Evolutionary conservation across 2,797 vertebrate genomes (phyloP).

Genomic region (Anniella stebbinsi): DNA sequence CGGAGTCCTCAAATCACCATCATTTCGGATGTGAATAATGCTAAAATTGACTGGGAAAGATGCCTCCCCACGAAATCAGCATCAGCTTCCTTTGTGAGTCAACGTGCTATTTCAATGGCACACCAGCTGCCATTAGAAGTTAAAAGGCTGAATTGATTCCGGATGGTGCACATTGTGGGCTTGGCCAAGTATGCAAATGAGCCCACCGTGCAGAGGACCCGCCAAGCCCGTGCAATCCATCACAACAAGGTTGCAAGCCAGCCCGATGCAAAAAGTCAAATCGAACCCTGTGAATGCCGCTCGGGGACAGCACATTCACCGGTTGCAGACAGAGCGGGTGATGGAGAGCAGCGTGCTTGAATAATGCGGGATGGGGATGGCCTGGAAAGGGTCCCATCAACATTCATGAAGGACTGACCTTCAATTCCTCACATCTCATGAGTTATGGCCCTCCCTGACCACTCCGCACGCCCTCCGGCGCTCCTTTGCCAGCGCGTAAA

Average conservation of each 20-base stretch:
- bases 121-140: background rate
- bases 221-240: background rate
- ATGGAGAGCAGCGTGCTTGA: background rate
- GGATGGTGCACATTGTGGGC: too few relatives aligned
- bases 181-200: background rate
- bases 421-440: background rate
- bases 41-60: background rate
- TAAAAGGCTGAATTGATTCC: background rate
- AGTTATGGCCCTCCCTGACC: background rate
- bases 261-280: background rate
- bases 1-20: background rate
- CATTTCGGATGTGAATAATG: background rate
- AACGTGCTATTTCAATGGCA: background rate
- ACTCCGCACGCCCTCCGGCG: background rate
- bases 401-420: conserved; percentile 19
- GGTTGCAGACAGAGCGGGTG: background rate
- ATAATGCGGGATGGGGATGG: rapidly evolving
- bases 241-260: rapidly evolving
- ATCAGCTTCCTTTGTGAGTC: too few relatives aligned
- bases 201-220: rapidly evolving
- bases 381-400: background rate
- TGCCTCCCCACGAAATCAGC: background rate
- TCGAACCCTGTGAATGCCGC: rapidly evolving
- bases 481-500: conserved; percentile 34
- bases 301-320: rapidly evolving